Conservation (phyloP, 1,140 invertebrate species). For the Neotoxoptera formosana region DNA sequence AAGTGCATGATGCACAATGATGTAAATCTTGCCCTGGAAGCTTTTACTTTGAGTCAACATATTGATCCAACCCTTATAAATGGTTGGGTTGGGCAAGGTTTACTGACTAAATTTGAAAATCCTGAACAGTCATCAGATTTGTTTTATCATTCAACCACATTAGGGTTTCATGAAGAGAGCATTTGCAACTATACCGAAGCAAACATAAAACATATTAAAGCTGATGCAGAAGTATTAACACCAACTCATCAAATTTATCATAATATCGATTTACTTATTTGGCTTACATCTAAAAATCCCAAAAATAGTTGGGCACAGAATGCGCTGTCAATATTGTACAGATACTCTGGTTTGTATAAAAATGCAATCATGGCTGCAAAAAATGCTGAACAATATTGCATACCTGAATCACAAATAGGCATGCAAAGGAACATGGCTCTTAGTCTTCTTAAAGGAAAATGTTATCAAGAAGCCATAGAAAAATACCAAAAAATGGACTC, state of each 20-base stretch:
- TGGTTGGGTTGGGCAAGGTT: conserved; percentile 31
- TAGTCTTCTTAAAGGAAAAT: conserved; percentile 5
- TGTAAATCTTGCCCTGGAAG: conserved; percentile 28
- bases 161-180: conserved; percentile 24
- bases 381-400: conserved; percentile 13
- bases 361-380: background rate
- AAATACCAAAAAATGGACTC: background rate
- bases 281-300: conserved; percentile 33
- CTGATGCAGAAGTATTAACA: background rate
- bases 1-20: conserved; percentile 24
- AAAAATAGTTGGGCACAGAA: conserved; percentile 32
- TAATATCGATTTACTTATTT: conserved; percentile 33
- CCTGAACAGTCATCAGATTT: background rate
- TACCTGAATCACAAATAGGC: background rate
- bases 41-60: conserved; percentile 28
- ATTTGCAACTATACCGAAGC: conserved; percentile 20
- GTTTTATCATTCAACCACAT: conserved; percentile 46
- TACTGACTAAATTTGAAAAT: conserved; percentile 18
- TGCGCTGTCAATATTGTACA: conserved; percentile 15
- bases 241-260: background rate
- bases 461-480: background rate
- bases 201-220: background rate
- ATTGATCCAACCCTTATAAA: conserved; percentile 24
- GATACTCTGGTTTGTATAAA: background rate
- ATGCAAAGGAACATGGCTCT: conserved; percentile 22